These are phyloP conservation scores for Sphaerodactylus townsendi DNA, from an alignment of 2,113 vertebrate genomes.

Conservation along the genomic window DNA sequence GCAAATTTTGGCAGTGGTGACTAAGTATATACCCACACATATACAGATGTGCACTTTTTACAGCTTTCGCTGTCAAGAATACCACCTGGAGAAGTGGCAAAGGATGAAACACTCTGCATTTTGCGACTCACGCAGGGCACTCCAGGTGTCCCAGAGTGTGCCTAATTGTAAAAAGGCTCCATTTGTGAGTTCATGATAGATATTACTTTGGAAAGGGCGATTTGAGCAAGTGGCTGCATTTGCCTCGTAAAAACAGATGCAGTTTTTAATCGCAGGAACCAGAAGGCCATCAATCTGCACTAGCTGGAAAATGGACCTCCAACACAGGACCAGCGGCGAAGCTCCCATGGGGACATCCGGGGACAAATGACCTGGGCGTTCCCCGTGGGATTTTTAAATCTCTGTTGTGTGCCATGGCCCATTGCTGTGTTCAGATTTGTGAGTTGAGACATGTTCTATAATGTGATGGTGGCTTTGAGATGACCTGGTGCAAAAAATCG, in stretches of 20 bases:
- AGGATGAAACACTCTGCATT: background rate
- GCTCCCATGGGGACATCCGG: no score
- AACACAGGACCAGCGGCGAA: no score
- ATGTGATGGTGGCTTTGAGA: no score
- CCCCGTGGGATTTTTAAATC: no score
- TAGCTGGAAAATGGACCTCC: background rate
- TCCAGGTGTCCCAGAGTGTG: background rate
- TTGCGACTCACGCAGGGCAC: background rate
- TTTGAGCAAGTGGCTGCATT: background rate
- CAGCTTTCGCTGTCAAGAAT: background rate
- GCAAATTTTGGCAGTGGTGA: background rate
- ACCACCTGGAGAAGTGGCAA: constrained; percentile 4
- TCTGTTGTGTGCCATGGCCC: no score
- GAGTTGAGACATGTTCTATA: no score
- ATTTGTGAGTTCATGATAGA: constrained; percentile 5
- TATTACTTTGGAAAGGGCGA: constrained; percentile 20
- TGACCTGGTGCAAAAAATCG: no score
- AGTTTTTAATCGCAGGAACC: constrained; percentile 27
- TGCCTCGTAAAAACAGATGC: background rate
- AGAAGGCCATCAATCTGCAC: background rate
- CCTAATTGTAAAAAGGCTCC: background rate
- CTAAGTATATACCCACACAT: accelerated
- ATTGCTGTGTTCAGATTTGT: no score
- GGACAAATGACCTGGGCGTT: no score
- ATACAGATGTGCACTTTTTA: background rate